Conservation (phyloP, 2,113 vertebrate species). For the Poicephalus gulielmi region DNA sequence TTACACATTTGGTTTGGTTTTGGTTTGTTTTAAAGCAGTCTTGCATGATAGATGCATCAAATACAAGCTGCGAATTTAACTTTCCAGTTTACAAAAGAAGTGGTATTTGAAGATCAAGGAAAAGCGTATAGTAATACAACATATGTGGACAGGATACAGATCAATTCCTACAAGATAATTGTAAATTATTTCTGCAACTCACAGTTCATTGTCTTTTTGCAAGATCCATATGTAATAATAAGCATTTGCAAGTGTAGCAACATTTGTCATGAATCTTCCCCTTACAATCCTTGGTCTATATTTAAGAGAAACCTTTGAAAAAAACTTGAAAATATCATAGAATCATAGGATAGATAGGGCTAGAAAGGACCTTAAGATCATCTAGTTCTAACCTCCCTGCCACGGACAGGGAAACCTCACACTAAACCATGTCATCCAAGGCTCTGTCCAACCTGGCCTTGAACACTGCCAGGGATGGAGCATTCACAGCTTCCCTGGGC, state of each 20-base stretch:
- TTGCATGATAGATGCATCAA: not conserved
- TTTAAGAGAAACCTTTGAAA: not conserved
- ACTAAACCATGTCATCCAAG: no score
- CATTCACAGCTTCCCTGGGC: no score
- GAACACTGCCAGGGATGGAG: no score
- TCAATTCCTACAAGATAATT: rapidly evolving
- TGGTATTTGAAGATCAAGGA: not conserved
- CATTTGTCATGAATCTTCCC: rapidly evolving
- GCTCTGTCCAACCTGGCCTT: no score
- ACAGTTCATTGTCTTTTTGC: not conserved
- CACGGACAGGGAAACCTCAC: no score
- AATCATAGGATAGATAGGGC: no score
- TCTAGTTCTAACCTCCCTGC: no score
- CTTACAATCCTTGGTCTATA: not conserved
- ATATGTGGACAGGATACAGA: not conserved
- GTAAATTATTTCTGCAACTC: not conserved
- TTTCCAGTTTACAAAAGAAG: not conserved
- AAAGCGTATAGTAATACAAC: not conserved
- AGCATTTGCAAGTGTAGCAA: not conserved
- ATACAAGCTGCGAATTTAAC: not conserved
- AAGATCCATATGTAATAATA: not conserved
- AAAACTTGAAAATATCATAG: not conserved
- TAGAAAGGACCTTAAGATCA: no score
- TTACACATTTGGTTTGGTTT: not conserved
- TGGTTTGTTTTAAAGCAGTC: not conserved